phyloP scores from a whole-genome alignment of 2,888 invertebrate species.

The Didymodactylos carnosus region DNA sequence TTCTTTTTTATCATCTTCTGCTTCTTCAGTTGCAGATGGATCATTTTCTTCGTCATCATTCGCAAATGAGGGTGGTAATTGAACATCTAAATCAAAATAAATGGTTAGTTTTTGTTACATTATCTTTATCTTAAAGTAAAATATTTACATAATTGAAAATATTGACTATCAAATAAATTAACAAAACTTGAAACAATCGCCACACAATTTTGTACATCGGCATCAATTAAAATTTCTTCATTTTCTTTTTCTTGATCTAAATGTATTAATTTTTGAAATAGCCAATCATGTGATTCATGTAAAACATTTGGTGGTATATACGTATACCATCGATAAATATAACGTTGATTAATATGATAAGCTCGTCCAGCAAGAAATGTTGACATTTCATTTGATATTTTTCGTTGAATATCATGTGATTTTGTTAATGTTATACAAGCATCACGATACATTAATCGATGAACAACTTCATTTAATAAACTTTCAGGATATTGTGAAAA shows the following conservation, averaged over 20 bases:
- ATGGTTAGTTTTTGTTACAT: too few species aligned
- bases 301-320: not conserved
- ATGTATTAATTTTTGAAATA: not conserved
- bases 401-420: not conserved
- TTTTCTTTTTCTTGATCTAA: not conserved
- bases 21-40: too few species aligned
- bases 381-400: not conserved
- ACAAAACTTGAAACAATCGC: not conserved
- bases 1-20: too few species aligned
- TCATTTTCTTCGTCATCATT: not conserved
- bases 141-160: too few species aligned
- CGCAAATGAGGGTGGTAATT: not conserved
- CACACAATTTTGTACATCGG: not conserved
- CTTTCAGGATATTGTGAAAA: not conserved
- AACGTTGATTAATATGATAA: conserved; percentile 12
- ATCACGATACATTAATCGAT: not conserved
- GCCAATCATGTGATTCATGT: conserved; percentile 1
- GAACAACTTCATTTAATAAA: not conserved
- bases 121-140: too few species aligned
- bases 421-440: not conserved
- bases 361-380: conserved; percentile 4
- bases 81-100: not conserved
- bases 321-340: conserved; percentile 11
- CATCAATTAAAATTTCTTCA: not conserved
- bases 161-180: not conserved